Percentiles rank a stretch among this genome's conserved stretches.
Conservation (phyloP, 2,797 vertebrate species). For the Yasuhikotakia modesta region DNA sequence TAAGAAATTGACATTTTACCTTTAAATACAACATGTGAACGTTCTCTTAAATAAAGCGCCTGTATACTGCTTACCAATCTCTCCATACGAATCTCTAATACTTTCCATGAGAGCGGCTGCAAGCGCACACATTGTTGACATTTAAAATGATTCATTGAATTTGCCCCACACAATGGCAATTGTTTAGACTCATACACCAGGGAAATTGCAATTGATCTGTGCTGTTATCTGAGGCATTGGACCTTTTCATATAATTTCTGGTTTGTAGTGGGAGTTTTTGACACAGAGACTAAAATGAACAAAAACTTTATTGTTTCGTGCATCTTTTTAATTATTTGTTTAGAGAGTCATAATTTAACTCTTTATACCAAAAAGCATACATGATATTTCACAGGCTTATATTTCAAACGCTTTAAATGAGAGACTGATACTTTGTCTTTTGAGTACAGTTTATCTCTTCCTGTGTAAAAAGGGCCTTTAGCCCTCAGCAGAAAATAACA, state of each 20-base stretch:
- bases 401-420: too few species aligned
- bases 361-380: too few species aligned
- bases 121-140: constrained; percentile 24
- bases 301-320: neutral
- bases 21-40: neutral
- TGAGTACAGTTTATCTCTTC: constrained; percentile 16
- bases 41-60: neutral
- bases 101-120: constrained; percentile 8
- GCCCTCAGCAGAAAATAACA: constrained; percentile 26
- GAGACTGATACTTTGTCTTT: neutral
- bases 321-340: constrained; percentile 19
- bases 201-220: constrained; percentile 43
- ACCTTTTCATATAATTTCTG: constrained; percentile 29
- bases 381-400: too few species aligned
- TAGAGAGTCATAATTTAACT: neutral
- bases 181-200: constrained; percentile 23
- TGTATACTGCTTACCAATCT: neutral
- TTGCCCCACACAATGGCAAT: constrained; percentile 25
- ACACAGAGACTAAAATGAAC: constrained; percentile 2
- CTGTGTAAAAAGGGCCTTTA: constrained; percentile 43
- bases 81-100: neutral
- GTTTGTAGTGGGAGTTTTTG: constrained; percentile 5
- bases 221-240: constrained; percentile 38
- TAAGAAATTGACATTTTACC: neutral
- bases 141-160: constrained; percentile 40